Evolutionary conservation across 2,888 invertebrate genomes (phyloP), one percentile per base, ranked within the genome.

Genomic region (Pyralis farinalis): DNA sequence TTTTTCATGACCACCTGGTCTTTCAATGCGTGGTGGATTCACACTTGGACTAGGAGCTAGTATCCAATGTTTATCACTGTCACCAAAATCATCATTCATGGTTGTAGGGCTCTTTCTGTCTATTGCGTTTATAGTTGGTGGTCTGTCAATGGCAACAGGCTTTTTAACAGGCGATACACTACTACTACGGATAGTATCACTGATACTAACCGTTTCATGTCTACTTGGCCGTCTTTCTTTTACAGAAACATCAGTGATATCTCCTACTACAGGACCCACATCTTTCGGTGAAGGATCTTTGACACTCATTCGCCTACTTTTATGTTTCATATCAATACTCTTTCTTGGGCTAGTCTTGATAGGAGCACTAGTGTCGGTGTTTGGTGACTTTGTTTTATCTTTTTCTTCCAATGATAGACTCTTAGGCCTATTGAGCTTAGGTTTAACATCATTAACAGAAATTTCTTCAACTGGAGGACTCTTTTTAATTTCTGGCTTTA

Each of bases 401-500:
- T 68, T 86, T 74, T 53, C 85, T 53, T 76, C 81, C 68, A 62
- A 89, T 64, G 70, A 68, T 65, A 79, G 55, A 38, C 64, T 73
- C 8, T 47, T 53, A 30, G 53, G 47, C 37, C 58, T 62, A 7
- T 52, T 29, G 36, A 56, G 50, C 65, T 55, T 77, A 45, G 49
- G 47, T 68, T 69, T 82, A 7, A 53, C 40, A 16, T 70, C 67
- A 53, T 53, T 80, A 62, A 64, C 79, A 44, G 51, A 38, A 22
- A 41, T 37, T 27, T 66, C 83, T 53, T 64, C 50, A 64, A 80
- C 41, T 68, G 62, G 51, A 67, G 79, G 39, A 66, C 67, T 55
- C 65, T 86, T 66, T 73, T 89, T 63, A 7, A 72, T 52, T 76
- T 90, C 68, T 33, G 62, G 78, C 48, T 78, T 88, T 74, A 91